phyloP scores from a whole-genome alignment of 1,140 invertebrate species.

The Drosophila orena region DNA sequence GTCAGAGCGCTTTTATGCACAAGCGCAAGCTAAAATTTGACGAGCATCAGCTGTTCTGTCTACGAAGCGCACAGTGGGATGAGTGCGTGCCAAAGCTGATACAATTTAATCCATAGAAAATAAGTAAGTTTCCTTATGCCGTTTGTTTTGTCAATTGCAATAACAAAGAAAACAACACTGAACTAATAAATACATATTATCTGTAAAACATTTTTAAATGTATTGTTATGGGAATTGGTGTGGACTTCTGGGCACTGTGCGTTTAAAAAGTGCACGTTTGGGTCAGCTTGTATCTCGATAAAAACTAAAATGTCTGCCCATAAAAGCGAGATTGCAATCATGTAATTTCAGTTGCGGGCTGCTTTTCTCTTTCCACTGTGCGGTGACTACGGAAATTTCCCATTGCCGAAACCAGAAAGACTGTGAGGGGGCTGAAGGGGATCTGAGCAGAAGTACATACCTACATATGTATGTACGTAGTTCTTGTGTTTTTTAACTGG shows the following conservation, averaged over 20 bases:
- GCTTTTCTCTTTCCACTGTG: slow-evolving; percentile 25
- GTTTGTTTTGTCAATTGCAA: background rate
- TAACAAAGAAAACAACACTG: no score
- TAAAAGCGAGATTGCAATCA: slow-evolving; percentile 1
- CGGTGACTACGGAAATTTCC: slow-evolving; percentile 67
- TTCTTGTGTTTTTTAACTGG: slow-evolving; percentile 51
- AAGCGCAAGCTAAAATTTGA: slow-evolving; percentile 49
- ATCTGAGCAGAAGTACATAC: slow-evolving; percentile 1
- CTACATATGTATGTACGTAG: slow-evolving; percentile 2
- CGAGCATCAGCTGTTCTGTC: slow-evolving; percentile 73
- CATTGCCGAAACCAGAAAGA: slow-evolving; percentile 41
- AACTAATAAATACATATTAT: no score
- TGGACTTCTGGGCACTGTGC: no score
- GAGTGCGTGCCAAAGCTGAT: background rate
- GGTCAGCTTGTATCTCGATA: no score
- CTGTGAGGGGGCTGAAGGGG: slow-evolving; percentile 12
- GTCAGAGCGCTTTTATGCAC: slow-evolving; percentile 5
- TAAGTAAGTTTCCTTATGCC: background rate
- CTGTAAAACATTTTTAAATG: no score
- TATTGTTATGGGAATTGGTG: no score
- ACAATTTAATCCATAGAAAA: background rate
- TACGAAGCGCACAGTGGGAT: slow-evolving; percentile 33
- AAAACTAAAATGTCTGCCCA: background rate
- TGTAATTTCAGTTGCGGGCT: slow-evolving; percentile 1
- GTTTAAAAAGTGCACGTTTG: background rate